Evolutionary conservation across 2,888 invertebrate genomes (phyloP).

Genomic region (Sericinus montela): DNA sequence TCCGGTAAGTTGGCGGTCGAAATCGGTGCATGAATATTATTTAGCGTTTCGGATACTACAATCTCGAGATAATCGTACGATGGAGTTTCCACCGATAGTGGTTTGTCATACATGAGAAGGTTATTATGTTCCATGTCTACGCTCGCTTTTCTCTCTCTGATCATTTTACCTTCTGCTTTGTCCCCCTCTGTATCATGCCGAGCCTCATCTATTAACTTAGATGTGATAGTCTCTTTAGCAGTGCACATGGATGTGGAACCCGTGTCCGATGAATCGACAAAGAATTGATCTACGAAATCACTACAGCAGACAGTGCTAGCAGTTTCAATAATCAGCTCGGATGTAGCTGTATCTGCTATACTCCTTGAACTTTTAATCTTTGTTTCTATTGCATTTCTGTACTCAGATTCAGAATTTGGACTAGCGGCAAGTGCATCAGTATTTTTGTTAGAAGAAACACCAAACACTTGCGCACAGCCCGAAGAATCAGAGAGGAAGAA

Average conservation of each 20-base stretch:
- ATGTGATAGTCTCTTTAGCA: constrained; percentile 35
- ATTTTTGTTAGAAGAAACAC: constrained; percentile 23
- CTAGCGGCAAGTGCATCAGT: constrained; percentile 28
- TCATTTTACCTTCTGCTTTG: constrained; percentile 36
- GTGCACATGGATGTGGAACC: constrained; percentile 46
- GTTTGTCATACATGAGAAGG: constrained; percentile 38
- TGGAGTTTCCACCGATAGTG: constrained; percentile 39
- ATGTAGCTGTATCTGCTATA: constrained; percentile 23
- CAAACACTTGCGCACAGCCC: neutral
- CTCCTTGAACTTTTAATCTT: constrained; percentile 25
- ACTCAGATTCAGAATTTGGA: constrained; percentile 31
- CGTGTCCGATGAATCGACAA: constrained; percentile 43
- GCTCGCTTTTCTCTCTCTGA: constrained; percentile 36
- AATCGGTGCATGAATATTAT: constrained; percentile 29
- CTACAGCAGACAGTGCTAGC: constrained; percentile 21
- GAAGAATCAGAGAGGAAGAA: constrained; percentile 9
- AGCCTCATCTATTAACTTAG: constrained; percentile 17
- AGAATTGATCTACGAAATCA: constrained; percentile 29
- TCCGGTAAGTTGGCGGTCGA: constrained; percentile 25
- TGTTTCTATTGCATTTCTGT: constrained; percentile 22
- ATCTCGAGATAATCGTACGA: constrained; percentile 64
- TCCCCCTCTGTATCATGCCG: constrained; percentile 25
- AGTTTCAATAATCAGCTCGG: constrained; percentile 26
- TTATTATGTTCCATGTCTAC: constrained; percentile 40
- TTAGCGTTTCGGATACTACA: constrained; percentile 62